Evolutionary conservation across 2,113 vertebrate species (phyloP).

Genomic region (Dendropsophus ebraccatus): DNA sequence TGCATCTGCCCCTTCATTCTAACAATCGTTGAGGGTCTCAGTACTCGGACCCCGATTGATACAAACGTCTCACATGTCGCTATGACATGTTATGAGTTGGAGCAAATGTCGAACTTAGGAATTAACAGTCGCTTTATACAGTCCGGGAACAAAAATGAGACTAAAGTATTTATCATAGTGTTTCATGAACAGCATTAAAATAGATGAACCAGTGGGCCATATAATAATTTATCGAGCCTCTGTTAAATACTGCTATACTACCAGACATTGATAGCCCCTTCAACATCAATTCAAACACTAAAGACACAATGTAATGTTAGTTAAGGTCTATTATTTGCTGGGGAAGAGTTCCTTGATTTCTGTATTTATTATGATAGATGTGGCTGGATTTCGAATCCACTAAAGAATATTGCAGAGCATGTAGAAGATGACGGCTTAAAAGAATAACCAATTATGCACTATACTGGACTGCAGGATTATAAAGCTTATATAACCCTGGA

Average conservation of each 20-base stretch:
- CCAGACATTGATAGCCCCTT: background rate
- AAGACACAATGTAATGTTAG: background rate
- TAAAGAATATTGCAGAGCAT: conserved; percentile 5
- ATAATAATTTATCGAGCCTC: background rate
- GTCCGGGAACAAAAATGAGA: background rate
- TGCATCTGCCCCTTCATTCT: too few species aligned
- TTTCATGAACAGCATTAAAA: background rate
- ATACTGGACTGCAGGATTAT: background rate
- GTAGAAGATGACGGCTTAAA: background rate
- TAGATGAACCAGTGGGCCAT: background rate
- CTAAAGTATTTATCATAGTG: background rate
- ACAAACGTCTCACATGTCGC: too few species aligned
- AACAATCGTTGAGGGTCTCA: too few species aligned
- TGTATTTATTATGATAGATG: background rate
- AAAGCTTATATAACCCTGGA: conserved; percentile 8
- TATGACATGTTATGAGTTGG: too few species aligned
- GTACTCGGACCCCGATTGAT: too few species aligned
- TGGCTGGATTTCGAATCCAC: background rate
- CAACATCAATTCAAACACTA: background rate
- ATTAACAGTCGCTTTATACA: too few species aligned
- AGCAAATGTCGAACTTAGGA: too few species aligned
- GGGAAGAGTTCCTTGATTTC: background rate
- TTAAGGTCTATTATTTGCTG: background rate
- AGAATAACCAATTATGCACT: background rate
- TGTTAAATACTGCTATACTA: background rate